These are phyloP conservation scores for Bucorvus abyssinicus DNA, from an alignment of 2,797 vertebrate genomes.

Conservation along the genomic window DNA sequence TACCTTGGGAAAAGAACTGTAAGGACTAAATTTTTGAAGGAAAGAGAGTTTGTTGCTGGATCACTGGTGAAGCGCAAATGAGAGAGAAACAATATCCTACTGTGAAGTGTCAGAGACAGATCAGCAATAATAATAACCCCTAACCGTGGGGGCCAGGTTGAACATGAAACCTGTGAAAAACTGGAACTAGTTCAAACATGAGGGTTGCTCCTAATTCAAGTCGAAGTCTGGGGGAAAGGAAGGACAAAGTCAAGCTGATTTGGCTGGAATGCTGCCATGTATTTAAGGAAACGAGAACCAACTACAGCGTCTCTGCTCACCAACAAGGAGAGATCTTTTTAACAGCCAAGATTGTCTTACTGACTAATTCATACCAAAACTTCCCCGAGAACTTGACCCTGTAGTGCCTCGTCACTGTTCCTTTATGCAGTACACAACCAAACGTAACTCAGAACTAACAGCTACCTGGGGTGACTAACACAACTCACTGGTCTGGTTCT, in stretches of 20 bases:
- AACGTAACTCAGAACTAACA: not conserved
- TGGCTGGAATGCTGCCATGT: constrained; percentile 32
- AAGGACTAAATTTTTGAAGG: not conserved
- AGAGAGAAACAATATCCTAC: not conserved
- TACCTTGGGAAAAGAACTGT: not conserved
- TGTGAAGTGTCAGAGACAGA: not conserved
- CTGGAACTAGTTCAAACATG: fast-evolving
- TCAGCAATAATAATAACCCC: too few relatives aligned
- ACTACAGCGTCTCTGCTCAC: not conserved
- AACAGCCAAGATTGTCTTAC: not conserved
- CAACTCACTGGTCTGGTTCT: not conserved
- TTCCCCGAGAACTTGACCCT: not conserved
- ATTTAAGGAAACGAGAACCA: constrained; percentile 24
- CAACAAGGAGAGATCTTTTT: constrained; percentile 1
- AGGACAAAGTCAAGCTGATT: not conserved
- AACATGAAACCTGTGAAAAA: not conserved
- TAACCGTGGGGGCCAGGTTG: not conserved
- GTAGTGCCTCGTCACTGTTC: not conserved
- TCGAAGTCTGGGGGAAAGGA: not conserved
- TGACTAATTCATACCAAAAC: not conserved
- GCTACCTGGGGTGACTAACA: not conserved
- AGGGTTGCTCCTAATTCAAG: not conserved
- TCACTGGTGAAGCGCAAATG: not conserved
- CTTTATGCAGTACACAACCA: not conserved
- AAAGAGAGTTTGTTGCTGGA: not conserved